Conservation (phyloP, 2,113 vertebrate genomes). For the Lamprotornis superbus region DNA sequence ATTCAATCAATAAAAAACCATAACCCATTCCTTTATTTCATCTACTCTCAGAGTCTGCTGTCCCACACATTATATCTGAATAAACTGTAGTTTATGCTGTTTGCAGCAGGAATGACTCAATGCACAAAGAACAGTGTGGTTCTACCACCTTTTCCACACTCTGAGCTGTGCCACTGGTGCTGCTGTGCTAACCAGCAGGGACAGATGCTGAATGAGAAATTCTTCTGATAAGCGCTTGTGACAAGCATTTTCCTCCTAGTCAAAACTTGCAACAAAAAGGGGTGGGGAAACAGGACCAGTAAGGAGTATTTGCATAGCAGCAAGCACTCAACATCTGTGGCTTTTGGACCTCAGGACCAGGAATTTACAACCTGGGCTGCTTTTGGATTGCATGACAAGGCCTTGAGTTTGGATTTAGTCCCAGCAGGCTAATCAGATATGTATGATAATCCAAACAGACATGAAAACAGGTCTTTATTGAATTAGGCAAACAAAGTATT, state of each 20-base stretch:
- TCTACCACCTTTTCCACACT: background rate
- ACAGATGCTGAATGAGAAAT: background rate
- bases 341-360: background rate
- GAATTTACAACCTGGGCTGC: background rate
- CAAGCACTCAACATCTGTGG: background rate
- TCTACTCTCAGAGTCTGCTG: background rate
- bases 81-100: background rate
- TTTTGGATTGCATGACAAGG: background rate
- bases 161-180: background rate
- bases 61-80: background rate
- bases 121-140: background rate
- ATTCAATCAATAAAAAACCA: constrained; percentile 49
- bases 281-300: background rate
- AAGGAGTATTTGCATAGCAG: background rate
- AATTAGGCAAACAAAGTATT: background rate
- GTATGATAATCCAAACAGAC: background rate
- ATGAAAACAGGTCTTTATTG: background rate
- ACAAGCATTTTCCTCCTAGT: background rate
- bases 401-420: background rate
- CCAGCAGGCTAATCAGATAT: background rate
- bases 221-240: background rate
- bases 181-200: background rate
- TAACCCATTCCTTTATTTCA: constrained; percentile 36
- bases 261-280: background rate
- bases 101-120: background rate